Percentiles rank a stretch among this genome's conserved stretches.
Conservation (phyloP, 92 coral and sea anemone species). For the Umimayanthus chanpuru region DNA sequence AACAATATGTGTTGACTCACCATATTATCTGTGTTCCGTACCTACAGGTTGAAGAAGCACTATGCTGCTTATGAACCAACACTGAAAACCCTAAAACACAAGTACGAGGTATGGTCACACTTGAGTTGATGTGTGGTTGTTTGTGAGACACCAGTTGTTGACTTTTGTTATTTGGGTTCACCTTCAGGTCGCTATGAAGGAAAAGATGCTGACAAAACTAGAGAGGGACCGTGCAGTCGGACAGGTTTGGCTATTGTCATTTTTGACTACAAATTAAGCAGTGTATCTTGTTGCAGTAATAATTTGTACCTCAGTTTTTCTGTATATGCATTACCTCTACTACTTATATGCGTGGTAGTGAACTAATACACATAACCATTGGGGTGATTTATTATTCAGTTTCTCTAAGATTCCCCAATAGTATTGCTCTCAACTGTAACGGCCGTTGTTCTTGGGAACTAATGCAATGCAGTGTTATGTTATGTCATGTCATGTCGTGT, state of each 20-base stretch:
- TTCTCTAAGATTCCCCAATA: too few species aligned
- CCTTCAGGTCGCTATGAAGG: slow-evolving; percentile 94
- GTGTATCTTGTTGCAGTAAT: neutral
- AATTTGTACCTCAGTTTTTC: too few species aligned
- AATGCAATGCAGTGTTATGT: too few species aligned
- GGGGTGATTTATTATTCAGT: too few species aligned
- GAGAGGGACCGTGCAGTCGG: slow-evolving; percentile 99
- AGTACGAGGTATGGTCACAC: slow-evolving; percentile 76
- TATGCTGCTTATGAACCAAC: slow-evolving; percentile 97
- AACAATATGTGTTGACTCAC: neutral
- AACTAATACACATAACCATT: too few species aligned
- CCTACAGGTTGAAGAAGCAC: slow-evolving; percentile 88
- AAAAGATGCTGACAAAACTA: slow-evolving; percentile 94
- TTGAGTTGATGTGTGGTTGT: neutral
- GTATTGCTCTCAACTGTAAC: too few species aligned
- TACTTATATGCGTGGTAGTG: too few species aligned
- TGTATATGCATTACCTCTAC: too few species aligned
- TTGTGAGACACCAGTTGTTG: neutral
- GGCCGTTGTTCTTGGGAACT: too few species aligned
- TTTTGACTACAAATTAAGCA: neutral
- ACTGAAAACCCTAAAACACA: slow-evolving; percentile 92
- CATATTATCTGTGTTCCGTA: neutral
- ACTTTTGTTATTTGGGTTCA: neutral
- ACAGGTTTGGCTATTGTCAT: slow-evolving; percentile 67
- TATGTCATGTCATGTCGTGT: too few species aligned